Conservation (phyloP, 2,113 vertebrate genomes). For the Pristiophorus japonicus region DNA sequence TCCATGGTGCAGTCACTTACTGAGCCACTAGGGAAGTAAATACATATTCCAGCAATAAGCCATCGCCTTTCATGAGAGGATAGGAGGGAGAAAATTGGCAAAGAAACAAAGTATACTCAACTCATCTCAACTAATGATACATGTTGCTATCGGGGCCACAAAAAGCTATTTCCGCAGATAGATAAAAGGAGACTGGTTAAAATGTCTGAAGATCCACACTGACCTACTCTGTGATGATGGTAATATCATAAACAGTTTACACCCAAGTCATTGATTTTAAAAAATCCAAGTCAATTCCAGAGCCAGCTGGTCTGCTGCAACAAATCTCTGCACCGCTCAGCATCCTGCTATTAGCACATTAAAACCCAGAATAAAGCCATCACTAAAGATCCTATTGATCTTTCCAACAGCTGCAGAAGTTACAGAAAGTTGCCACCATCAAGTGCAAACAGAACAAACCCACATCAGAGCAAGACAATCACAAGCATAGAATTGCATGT, state of each 20-base stretch:
- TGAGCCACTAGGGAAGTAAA: not conserved
- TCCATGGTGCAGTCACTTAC: not conserved
- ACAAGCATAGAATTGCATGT: not conserved
- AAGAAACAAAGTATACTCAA: not conserved
- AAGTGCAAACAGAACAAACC: not conserved
- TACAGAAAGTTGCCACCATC: not conserved
- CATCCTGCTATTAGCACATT: not conserved
- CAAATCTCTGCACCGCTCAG: not conserved
- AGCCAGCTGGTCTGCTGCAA: not conserved
- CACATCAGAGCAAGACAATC: not conserved
- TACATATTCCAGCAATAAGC: not conserved
- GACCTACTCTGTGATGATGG: not conserved
- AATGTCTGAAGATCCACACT: not conserved
- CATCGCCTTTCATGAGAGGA: not conserved
- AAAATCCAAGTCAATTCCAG: not conserved
- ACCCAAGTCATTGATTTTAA: not conserved
- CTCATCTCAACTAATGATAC: not conserved
- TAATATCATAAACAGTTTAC: not conserved
- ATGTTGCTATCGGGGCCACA: not conserved
- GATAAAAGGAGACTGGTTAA: not conserved
- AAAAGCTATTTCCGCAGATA: not conserved
- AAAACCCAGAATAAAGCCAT: not conserved
- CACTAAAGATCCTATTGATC: slow-evolving; percentile 15
- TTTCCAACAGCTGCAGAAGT: not conserved
- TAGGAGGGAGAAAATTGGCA: not conserved